These are phyloP conservation scores for Eupithecia subumbrata DNA, from an alignment of 2,888 invertebrate species.

Conservation along the genomic window DNA sequence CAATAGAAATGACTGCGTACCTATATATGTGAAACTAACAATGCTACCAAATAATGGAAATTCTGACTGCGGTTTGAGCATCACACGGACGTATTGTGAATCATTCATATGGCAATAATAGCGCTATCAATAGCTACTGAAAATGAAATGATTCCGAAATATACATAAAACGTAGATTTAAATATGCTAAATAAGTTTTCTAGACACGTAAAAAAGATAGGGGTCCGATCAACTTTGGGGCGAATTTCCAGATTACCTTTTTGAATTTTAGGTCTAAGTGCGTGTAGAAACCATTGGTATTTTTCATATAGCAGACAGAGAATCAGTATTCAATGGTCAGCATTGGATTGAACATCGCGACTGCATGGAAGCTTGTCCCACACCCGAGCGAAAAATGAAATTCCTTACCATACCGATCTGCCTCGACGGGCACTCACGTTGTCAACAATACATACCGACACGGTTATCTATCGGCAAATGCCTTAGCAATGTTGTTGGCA, in stretches of 20 bases:
- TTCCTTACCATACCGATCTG: constrained; percentile 50
- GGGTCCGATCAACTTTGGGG: background rate
- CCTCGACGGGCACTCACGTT: constrained; percentile 49
- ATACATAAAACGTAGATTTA: constrained; percentile 9
- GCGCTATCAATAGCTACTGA: constrained; percentile 18
- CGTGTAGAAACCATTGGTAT: constrained; percentile 26
- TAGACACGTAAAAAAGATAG: background rate
- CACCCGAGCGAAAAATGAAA: constrained; percentile 68
- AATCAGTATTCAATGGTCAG: constrained; percentile 68
- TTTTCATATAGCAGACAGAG: constrained; percentile 45
- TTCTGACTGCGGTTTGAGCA: constrained; percentile 38
- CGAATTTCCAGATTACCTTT: constrained; percentile 7
- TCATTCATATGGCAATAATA: constrained; percentile 23
- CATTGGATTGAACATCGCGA: constrained; percentile 62
- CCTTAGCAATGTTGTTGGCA: constrained; percentile 10
- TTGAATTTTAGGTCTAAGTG: constrained; percentile 4
- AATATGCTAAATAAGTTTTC: background rate
- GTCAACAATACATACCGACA: constrained; percentile 22
- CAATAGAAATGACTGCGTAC: background rate
- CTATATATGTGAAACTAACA: background rate
- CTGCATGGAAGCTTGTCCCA: constrained; percentile 51
- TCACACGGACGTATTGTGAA: constrained; percentile 32
- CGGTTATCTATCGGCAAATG: background rate
- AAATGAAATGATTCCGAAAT: constrained; percentile 12
- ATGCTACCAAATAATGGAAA: constrained; percentile 23